Conservation (phyloP, 2,888 invertebrate species). For the Zygogramma bicolorata region DNA sequence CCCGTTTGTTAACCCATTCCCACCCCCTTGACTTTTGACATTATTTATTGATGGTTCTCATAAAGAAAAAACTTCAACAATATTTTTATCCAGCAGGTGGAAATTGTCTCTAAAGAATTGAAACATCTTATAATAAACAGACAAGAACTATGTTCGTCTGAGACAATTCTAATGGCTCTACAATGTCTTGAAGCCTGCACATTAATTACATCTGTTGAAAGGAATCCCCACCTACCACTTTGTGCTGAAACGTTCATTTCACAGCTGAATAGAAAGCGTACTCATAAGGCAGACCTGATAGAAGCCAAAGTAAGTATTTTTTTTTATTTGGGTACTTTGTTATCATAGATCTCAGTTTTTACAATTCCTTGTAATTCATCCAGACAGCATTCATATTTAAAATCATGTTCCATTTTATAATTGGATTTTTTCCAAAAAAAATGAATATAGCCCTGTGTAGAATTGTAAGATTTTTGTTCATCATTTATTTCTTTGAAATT, state of each 20-base stretch:
- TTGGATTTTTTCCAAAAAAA: too few relatives aligned
- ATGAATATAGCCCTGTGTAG: too few relatives aligned
- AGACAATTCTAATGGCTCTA: slow-evolving; percentile 53
- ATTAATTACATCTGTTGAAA: slow-evolving; percentile 24
- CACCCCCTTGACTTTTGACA: too few relatives aligned
- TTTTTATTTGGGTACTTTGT: not conserved
- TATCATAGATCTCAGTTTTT: not conserved
- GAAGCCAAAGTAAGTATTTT: slow-evolving; percentile 67
- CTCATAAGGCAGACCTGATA: slow-evolving; percentile 66
- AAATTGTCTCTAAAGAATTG: slow-evolving; percentile 43
- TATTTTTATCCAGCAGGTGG: slow-evolving; percentile 50
- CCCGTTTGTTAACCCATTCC: too few relatives aligned
- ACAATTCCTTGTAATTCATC: too few relatives aligned
- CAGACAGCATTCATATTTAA: too few relatives aligned
- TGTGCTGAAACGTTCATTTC: slow-evolving; percentile 65
- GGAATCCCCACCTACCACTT: slow-evolving; percentile 52
- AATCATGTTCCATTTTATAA: too few relatives aligned
- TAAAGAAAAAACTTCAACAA: not conserved
- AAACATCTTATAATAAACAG: slow-evolving; percentile 24
- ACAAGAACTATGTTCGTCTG: slow-evolving; percentile 30
- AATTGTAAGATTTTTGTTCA: too few relatives aligned
- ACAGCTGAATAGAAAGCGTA: slow-evolving; percentile 63
- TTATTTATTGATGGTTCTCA: not conserved
- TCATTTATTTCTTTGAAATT: too few relatives aligned
- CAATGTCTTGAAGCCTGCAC: slow-evolving; percentile 62